Percentiles rank a stretch among this genome's conserved stretches.
phyloP scores from a whole-genome alignment of 2,797 vertebrate species.

The Adrianichthys oophorus region DNA sequence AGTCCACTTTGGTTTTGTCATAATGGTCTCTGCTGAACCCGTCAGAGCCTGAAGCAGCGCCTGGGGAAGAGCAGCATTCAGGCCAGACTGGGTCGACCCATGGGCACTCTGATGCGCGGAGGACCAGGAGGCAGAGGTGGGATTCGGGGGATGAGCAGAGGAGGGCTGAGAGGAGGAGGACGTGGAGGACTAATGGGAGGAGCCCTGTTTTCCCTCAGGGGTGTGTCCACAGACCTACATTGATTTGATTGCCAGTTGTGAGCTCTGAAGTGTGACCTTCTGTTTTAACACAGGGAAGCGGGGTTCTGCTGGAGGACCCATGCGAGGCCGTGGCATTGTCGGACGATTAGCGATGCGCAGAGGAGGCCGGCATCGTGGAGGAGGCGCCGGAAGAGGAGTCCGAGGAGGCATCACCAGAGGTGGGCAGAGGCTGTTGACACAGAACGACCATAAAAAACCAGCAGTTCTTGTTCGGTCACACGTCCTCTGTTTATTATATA shows the following conservation, averaged over 20 bases:
- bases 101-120: slow-evolving; percentile 83
- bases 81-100: slow-evolving; percentile 89
- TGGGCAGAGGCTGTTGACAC: slow-evolving; percentile 34
- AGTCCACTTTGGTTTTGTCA: background rate
- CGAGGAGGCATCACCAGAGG: slow-evolving; percentile 86
- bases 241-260: background rate
- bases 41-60: slow-evolving; percentile 94
- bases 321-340: slow-evolving; percentile 83
- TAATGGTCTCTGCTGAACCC: slow-evolving; percentile 6
- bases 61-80: slow-evolving; percentile 98
- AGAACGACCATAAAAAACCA: background rate
- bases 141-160: slow-evolving; percentile 62
- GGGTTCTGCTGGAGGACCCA: slow-evolving; percentile 75
- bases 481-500: slow-evolving; percentile 36
- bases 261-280: background rate
- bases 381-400: slow-evolving; percentile 79
- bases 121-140: slow-evolving; percentile 54
- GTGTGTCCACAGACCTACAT: slow-evolving; percentile 53
- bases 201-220: slow-evolving; percentile 85
- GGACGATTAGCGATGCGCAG: slow-evolving; percentile 84
- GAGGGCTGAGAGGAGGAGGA: slow-evolving; percentile 85
- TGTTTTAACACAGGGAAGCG: slow-evolving; percentile 53
- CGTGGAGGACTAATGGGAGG: slow-evolving; percentile 85
- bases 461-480: too few species aligned
- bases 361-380: slow-evolving; percentile 83